Percentiles rank a stretch among this genome's conserved stretches.
phyloP scores from a whole-genome alignment of 2,113 vertebrate species.

The Pteropus alecto region DNA sequence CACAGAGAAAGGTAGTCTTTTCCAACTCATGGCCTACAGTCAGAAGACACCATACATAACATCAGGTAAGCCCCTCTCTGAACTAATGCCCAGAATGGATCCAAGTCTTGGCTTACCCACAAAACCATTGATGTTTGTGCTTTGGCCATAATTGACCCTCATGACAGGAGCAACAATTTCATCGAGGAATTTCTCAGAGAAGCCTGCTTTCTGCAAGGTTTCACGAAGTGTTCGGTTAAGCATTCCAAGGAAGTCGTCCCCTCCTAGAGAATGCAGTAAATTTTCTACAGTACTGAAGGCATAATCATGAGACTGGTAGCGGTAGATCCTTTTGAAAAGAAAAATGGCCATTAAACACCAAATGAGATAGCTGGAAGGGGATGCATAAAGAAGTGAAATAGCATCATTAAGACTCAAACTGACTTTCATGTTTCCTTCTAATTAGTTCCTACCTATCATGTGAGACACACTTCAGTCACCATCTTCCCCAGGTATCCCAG shows the following conservation, averaged over 20 bases:
- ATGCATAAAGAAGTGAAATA: neutral
- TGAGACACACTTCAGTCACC: neutral
- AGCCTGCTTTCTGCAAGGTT: constrained; percentile 88
- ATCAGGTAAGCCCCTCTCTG: neutral
- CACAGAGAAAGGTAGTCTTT: neutral
- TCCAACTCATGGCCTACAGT: neutral
- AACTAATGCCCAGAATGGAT: neutral
- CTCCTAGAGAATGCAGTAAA: constrained; percentile 92
- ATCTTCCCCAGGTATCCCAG: neutral
- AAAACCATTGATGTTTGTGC: constrained; percentile 86
- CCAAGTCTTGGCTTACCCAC: constrained; percentile 84
- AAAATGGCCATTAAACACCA: neutral
- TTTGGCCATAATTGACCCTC: constrained; percentile 90
- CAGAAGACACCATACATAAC: neutral
- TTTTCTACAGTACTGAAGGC: constrained; percentile 92
- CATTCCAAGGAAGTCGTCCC: constrained; percentile 83
- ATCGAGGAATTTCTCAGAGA: constrained; percentile 92
- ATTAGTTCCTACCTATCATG: neutral
- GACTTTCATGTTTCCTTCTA: neutral
- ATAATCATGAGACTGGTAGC: constrained; percentile 93
- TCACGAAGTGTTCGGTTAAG: constrained; percentile 92
- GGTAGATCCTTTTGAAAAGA: constrained; percentile 89
- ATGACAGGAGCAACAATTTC: constrained; percentile 88
- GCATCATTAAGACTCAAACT: neutral
- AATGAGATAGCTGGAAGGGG: neutral